Conservation (phyloP, 2,888 invertebrate species). For the Caenorhabditis zanzibari region DNA sequence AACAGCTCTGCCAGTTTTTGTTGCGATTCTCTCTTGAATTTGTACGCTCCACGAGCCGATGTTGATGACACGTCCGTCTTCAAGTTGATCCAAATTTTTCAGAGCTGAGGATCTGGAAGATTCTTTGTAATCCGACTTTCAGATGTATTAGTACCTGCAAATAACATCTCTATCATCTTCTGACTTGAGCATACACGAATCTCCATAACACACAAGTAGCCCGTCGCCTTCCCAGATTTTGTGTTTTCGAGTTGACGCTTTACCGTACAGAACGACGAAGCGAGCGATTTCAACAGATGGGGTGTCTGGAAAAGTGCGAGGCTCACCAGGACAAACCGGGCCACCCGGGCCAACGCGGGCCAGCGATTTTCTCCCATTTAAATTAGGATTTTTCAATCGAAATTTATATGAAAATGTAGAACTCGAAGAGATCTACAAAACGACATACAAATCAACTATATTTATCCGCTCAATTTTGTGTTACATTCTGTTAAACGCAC, state of each 20-base stretch:
- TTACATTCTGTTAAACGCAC: too few relatives aligned
- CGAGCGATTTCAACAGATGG: constrained; percentile 59
- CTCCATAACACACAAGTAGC: constrained; percentile 61
- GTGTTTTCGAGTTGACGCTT: constrained; percentile 75
- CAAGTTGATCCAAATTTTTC: constrained; percentile 68
- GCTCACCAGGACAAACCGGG: too few relatives aligned
- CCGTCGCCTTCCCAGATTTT: constrained; percentile 79
- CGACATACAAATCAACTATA: too few relatives aligned
- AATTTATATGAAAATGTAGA: too few relatives aligned
- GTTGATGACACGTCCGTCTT: constrained; percentile 69
- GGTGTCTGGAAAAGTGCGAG: constrained; percentile 18
- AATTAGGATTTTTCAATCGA: too few relatives aligned
- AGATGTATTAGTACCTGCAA: constrained; percentile 42
- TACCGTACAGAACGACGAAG: constrained; percentile 74
- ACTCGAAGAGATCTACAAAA: too few relatives aligned
- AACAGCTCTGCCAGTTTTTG: too few relatives aligned
- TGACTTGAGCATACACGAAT: constrained; percentile 58
- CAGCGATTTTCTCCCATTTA: too few relatives aligned
- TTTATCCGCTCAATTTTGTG: too few relatives aligned
- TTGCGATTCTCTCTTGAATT: constrained; percentile 65
- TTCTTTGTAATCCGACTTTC: neutral
- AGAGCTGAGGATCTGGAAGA: constrained; percentile 61
- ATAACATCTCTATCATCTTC: constrained; percentile 66
- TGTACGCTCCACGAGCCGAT: constrained; percentile 72
- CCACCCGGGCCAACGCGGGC: too few relatives aligned